A percentile compares a stretch with the other conserved stretches of the same genome.
These are phyloP conservation scores for Parnassius glacialis DNA, from an alignment of 2,888 invertebrate species.

Conservation along the genomic window DNA sequence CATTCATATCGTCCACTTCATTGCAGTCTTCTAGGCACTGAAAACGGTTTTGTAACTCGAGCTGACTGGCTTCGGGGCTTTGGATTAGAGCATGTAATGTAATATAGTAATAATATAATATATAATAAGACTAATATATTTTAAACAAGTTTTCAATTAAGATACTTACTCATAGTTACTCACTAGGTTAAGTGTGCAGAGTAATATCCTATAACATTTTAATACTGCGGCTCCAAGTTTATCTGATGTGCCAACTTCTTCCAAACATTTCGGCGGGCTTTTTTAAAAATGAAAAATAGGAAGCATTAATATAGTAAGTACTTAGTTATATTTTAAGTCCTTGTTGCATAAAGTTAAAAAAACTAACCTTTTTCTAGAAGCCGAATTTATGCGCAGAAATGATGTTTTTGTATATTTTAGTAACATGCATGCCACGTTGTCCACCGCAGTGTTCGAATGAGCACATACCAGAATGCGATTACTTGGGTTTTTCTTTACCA, in stretches of 20 bases:
- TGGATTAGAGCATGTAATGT: too few relatives aligned
- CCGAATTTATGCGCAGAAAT: too few relatives aligned
- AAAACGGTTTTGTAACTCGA: too few relatives aligned
- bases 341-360: too few relatives aligned
- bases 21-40: too few relatives aligned
- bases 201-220: neutral
- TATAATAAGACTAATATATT: neutral
- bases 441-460: constrained; percentile 54
- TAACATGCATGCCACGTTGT: constrained; percentile 50
- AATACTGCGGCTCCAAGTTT: neutral
- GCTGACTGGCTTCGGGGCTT: too few relatives aligned
- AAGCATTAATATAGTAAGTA: too few relatives aligned
- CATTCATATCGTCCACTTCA: too few relatives aligned
- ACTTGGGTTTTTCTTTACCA: constrained; percentile 39
- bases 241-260: neutral
- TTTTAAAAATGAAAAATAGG: neutral
- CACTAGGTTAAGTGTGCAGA: constrained; percentile 5
- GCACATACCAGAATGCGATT: constrained; percentile 50
- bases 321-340: too few relatives aligned
- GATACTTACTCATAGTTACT: neutral
- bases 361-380: too few relatives aligned
- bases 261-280: neutral
- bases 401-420: constrained; percentile 33
- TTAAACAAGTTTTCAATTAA: neutral
- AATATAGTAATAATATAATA: too few relatives aligned